Percentiles rank a stretch among this genome's conserved stretches.
Evolutionary conservation across 2,797 vertebrate genomes (phyloP).

Genomic region (Muraenolepis orangiensis): DNA sequence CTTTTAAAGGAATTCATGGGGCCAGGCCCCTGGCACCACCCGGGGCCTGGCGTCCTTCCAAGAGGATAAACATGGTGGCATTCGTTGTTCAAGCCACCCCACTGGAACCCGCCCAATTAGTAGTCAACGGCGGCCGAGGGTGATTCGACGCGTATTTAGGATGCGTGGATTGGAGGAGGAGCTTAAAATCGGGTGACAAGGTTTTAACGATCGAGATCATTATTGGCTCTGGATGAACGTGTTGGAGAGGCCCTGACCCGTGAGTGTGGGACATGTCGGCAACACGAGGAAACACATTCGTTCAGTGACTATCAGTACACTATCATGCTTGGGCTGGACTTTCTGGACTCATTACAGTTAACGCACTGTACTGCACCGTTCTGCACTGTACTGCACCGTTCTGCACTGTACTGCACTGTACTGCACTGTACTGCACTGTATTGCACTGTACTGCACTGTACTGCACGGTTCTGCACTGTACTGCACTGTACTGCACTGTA

Average conservation of each 20-base stretch:
- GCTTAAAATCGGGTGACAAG: not conserved
- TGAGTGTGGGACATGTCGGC: not conserved
- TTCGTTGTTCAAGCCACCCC: slow-evolving; percentile 22
- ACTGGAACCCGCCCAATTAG: slow-evolving; percentile 38
- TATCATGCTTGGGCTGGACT: no score
- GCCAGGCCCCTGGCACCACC: slow-evolving; percentile 18
- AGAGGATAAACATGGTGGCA: slow-evolving; percentile 35
- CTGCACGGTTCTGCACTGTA: no score
- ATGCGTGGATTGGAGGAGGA: not conserved
- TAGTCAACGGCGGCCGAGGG: slow-evolving; percentile 20
- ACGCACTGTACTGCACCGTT: no score
- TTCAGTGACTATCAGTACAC: no score
- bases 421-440: no score
- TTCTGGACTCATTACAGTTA: no score
- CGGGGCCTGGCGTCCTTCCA: slow-evolving; percentile 26
- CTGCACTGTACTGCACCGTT: no score
- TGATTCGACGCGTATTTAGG: slow-evolving; percentile 20
- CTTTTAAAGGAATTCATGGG: slow-evolving; percentile 45
- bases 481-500: no score
- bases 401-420: no score
- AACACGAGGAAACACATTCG: not conserved
- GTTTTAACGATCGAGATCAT: not conserved
- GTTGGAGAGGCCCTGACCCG: not conserved
- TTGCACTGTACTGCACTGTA: no score
- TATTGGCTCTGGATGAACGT: not conserved